A percentile compares a stretch with the other conserved stretches of the same genome.
Conservation (phyloP, 2,113 vertebrate genomes). For the Nyctereutes procyonoides region DNA sequence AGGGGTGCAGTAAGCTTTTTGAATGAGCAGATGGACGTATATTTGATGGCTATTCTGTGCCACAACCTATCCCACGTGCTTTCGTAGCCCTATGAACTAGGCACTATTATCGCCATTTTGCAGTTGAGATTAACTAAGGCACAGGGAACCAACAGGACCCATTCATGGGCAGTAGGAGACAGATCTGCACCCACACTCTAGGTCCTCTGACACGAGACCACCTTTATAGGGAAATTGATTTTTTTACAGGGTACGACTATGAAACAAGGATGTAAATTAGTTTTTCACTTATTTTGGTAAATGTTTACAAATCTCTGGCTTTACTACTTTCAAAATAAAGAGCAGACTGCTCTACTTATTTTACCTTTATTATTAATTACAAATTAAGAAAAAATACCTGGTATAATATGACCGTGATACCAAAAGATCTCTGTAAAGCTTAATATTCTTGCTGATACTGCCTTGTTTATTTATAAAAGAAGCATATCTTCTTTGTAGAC, state of each 20-base stretch:
- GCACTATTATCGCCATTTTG: background rate
- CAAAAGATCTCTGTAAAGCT: background rate
- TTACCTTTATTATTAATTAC: slow-evolving; percentile 13
- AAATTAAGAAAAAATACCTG: background rate
- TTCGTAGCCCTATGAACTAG: background rate
- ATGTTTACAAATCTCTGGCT: background rate
- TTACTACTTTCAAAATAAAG: slow-evolving; percentile 19
- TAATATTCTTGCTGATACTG: background rate
- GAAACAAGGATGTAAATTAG: slow-evolving; percentile 10
- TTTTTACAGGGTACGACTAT: background rate
- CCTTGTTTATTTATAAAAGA: slow-evolving; percentile 26
- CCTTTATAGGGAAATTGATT: background rate
- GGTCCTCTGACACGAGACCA: background rate
- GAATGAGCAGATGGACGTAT: background rate
- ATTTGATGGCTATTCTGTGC: background rate
- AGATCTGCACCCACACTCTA: background rate
- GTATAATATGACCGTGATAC: background rate
- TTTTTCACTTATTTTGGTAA: slow-evolving; percentile 18
- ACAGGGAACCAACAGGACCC: background rate
- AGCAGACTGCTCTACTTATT: background rate
- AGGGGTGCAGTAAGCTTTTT: background rate
- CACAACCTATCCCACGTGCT: background rate
- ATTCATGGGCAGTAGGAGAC: background rate
- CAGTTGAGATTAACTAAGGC: background rate
- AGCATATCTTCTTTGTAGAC: background rate